Evolutionary conservation across 1,140 invertebrate genomes (phyloP), one percentile per base, ranked within the genome.

Genomic region (Magallana ariakensis): DNA sequence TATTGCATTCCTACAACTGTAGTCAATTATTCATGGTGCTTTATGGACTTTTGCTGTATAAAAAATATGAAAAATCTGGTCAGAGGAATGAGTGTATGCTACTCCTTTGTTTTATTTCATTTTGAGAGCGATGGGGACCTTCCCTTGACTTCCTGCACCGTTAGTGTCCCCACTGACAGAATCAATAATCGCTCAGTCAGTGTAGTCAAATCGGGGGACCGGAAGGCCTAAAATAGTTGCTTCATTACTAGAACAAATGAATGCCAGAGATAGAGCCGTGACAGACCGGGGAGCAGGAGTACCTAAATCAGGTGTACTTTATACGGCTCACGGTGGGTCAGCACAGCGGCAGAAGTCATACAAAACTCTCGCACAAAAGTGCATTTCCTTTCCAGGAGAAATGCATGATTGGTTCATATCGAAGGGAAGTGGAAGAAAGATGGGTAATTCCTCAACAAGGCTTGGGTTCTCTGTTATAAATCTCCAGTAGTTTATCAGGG

Each of bases 161-260:
- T 75, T 33, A 6, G 33, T 19, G 15, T 26, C 22, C 9, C 66
- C 13, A 26, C 22, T 75, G 66, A 22, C 66, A 75, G 66, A 75
- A 75, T 75, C 66, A 22, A 75, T 75, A 75, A 11, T 4, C 22
- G 7, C 15, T 11, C 66, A 75, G 19, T 19, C 22, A 19, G 13
- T 75, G 13, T 5, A 33, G 8, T 19, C 66, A 75, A 75, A 75
- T 75, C 22, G 22, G 66, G 66, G 22, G 6, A 26, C 26, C 33
- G 66, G 22, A 26, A 75, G 66, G 9, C 66, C 22, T 2, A 75
- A 26, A 75, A 75, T 75, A 75, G 66, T 19, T 26, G 22, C 66
- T 75, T 75, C 66, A 75, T 75, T 75, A 26, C 66, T 26, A 75
- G 66, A 75, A 75, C 22, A 75, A 75, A 75, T 75, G 66, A 75